Base-by-base conservation (phyloP, 1,140 invertebrate genomes). In the Zaprionus africanus region DNA sequence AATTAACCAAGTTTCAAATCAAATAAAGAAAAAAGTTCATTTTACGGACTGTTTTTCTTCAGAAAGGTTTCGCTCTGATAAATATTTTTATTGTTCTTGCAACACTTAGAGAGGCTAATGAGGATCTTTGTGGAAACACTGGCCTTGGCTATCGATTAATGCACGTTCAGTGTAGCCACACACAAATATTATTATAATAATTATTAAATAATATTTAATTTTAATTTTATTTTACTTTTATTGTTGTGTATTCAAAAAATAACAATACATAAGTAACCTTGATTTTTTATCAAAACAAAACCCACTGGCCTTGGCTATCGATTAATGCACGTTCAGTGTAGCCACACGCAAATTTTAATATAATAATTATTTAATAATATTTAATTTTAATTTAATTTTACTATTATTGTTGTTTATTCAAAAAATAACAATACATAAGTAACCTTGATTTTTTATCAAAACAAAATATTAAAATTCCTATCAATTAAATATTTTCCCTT, bases 1-100 rank as follows among this genome's bases (percentile, higher is more conserved):
- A 51, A 51, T 51, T 51, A 51, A 22, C 46, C 19, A 19, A 49
- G 46, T 49, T 49, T 49, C 9, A n/a, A 46, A 46, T n/a, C 41
- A 46, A 17, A 46, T 17, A 46, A 17, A 46, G 4, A 46, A 46
- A 17, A 46, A 46, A 15, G 15, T n/a, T n/a, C 15, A 41, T 41
- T 19, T 49, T 49, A 19, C 2, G 13, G 3, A 41, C 17, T 3
- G 7, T 7, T 49, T 19, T 19, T 49, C 38, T 19, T 2, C 17
- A 19, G 9, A n/a, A 41, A n/a, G 17, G n/a, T 49, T 19, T 49
- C 38, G 13, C 15, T 41, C 38, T 41, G 38, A 22, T 51, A 5
- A 24, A 19, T 13, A 51, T 51, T 51, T 12, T 5, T 1, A 24
- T 13, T 5, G 1, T 22, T 49, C 22, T 11, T 43, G 41, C n/a